Evolutionary conservation across 1,140 invertebrate genomes (phyloP), one percentile per base, ranked within the genome.

Genomic region (Brachionus paranguensis): DNA sequence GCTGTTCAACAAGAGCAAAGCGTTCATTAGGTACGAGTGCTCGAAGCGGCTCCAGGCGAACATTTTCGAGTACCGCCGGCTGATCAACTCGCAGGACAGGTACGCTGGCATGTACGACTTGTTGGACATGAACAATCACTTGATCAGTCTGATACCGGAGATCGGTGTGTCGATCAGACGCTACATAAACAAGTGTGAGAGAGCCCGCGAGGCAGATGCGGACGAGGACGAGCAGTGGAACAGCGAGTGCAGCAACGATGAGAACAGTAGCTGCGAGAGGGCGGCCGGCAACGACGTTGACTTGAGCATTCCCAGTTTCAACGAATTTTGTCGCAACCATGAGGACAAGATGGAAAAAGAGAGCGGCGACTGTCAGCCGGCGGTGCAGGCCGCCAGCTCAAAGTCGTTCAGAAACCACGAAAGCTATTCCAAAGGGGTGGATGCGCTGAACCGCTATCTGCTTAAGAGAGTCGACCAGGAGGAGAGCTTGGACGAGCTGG

Each of bases 71-170:
- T 81, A 81, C 24, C 33, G 78, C 0, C 20, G 78, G 41, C 11
- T 64, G 11, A 81, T 81, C 11, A 81, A 81, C 41, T 81, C 78
- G 27, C 78, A 81, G 43, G 78, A 81, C 41, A 29, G 78, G n/a
- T 81, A 81, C 29, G 78, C 78, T 17, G 78, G 78, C 33, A 81
- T 81, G 78, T 81, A 81, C 20, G 78, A 81, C 37, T 27, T 81
- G 53, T 14, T 81, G 10, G 78, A 81, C 20, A 64, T 64, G 50
- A 81, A 81, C 53, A 81, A 81, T 14, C 64, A 81, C 64, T 81
- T 81, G 78, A 81, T 81, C 8, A 81, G 78, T 29, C 27, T 81
- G 1, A 43, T 81, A 47, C 78, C 78, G 6, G 78, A 81, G n/a
- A 81, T 81, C 37, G 78, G 78, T 3, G 41, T 81, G 20, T 81